Evolutionary conservation across 2,888 invertebrate genomes (phyloP).

Genomic region (Melinaea marsaeus): DNA sequence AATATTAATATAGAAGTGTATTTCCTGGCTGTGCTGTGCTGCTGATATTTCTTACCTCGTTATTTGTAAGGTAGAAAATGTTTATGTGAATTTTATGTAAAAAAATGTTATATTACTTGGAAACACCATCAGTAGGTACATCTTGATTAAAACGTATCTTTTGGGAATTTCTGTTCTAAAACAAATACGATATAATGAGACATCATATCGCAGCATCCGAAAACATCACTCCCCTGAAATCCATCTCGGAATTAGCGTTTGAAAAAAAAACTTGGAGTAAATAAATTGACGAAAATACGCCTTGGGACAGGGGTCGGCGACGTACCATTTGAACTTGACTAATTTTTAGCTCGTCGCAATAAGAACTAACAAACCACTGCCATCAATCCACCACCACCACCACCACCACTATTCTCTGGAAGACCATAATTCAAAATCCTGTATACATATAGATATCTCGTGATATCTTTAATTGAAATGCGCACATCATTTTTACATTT

Average conservation of each 20-base stretch:
- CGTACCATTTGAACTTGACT: constrained; percentile 50
- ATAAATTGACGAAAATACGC: constrained; percentile 54
- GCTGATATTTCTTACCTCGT: not conserved
- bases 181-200: constrained; percentile 35
- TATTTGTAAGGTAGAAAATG: not conserved
- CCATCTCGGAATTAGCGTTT: constrained; percentile 66
- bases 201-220: constrained; percentile 32
- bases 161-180: constrained; percentile 24
- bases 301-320: constrained; percentile 39
- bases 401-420: too few relatives aligned
- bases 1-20: not conserved
- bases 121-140: constrained; percentile 1
- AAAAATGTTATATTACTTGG: constrained; percentile 4
- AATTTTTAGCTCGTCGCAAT: constrained; percentile 43
- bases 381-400: not conserved
- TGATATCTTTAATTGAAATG: not conserved
- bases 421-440: too few relatives aligned
- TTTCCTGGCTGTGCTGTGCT: not conserved
- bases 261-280: constrained; percentile 50
- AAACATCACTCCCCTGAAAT: constrained; percentile 47
- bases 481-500: constrained; percentile 2
- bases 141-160: constrained; percentile 18
- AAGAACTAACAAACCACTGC: constrained; percentile 9
- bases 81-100: constrained; percentile 16
- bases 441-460: too few relatives aligned